Percentiles rank a stretch among this genome's conserved stretches.
Conservation (phyloP, 2,797 vertebrate genomes). For the Rhabdophis nuchalis region DNA sequence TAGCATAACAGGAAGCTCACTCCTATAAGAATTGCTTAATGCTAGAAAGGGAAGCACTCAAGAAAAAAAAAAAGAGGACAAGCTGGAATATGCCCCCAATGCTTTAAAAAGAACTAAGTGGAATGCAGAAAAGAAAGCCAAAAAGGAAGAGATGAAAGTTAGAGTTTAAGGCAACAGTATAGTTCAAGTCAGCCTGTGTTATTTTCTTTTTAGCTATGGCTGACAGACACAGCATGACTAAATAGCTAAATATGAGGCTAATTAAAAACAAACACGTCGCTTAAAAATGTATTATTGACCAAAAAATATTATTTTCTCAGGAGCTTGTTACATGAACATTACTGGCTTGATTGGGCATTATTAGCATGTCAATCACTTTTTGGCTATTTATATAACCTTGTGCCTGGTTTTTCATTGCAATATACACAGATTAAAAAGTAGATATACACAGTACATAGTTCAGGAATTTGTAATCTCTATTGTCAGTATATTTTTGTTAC, state of each 20-base stretch:
- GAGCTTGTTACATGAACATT: slow-evolving; percentile 57
- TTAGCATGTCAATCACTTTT: slow-evolving; percentile 65
- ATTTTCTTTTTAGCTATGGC: slow-evolving; percentile 50
- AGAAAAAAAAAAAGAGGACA: slow-evolving; percentile 60
- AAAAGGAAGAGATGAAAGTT: slow-evolving; percentile 63
- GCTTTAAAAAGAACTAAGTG: slow-evolving; percentile 66
- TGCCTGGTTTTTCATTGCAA: slow-evolving; percentile 71
- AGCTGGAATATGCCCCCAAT: slow-evolving; percentile 58
- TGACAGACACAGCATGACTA: slow-evolving; percentile 71
- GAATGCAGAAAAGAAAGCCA: slow-evolving; percentile 70
- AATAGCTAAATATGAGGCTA: slow-evolving; percentile 77
- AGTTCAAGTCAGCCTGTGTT: slow-evolving; percentile 50
- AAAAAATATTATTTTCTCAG: slow-evolving; percentile 69
- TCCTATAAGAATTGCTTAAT: slow-evolving; percentile 58
- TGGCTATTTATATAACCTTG: slow-evolving; percentile 74
- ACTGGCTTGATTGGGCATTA: slow-evolving; percentile 59
- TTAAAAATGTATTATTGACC: slow-evolving; percentile 62
- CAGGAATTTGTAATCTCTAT: slow-evolving; percentile 64
- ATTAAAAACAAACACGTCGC: slow-evolving; percentile 86
- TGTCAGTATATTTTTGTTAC: slow-evolving; percentile 52
- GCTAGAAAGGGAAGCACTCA: slow-evolving; percentile 71
- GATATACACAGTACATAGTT: slow-evolving; percentile 52
- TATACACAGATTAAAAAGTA: slow-evolving; percentile 71
- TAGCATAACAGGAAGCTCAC: slow-evolving; percentile 72
- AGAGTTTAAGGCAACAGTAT: slow-evolving; percentile 55